phyloP scores from a whole-genome alignment of 2,113 vertebrate genomes.

The Corvus cornix region DNA sequence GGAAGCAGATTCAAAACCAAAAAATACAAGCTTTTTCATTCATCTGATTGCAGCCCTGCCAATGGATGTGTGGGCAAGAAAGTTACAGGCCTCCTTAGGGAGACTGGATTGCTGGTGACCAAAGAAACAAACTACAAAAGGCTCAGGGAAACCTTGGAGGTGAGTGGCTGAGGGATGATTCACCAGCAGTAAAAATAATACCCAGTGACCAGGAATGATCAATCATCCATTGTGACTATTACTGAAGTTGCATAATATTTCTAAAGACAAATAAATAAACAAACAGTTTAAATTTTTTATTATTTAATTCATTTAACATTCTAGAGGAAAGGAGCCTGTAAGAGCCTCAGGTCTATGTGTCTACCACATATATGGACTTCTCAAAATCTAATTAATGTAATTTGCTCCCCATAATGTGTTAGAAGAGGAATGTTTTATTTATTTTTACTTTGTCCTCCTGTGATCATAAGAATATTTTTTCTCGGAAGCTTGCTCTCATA shows the following conservation, averaged over 20 bases:
- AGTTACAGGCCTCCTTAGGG: not conserved
- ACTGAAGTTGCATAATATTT: not conserved
- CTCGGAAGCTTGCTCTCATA: not conserved
- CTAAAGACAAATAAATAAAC: not conserved
- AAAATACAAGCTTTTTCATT: not conserved
- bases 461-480: not conserved
- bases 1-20: not conserved
- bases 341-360: not conserved
- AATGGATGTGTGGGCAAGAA: not conserved
- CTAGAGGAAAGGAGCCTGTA: not conserved
- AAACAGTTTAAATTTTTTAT: not conserved
- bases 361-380: not conserved
- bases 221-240: not conserved
- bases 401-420: not conserved
- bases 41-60: not conserved
- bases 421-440: not conserved
- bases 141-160: not conserved
- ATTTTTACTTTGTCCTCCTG: not conserved
- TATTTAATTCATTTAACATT: not conserved
- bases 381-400: not conserved
- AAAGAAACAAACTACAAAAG: not conserved
- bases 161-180: not conserved
- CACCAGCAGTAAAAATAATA: not conserved
- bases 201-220: not conserved
- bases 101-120: not conserved